phyloP scores from a whole-genome alignment of 92 coral and sea anemone genomes.

The Hydrozoanthus gracilis region DNA sequence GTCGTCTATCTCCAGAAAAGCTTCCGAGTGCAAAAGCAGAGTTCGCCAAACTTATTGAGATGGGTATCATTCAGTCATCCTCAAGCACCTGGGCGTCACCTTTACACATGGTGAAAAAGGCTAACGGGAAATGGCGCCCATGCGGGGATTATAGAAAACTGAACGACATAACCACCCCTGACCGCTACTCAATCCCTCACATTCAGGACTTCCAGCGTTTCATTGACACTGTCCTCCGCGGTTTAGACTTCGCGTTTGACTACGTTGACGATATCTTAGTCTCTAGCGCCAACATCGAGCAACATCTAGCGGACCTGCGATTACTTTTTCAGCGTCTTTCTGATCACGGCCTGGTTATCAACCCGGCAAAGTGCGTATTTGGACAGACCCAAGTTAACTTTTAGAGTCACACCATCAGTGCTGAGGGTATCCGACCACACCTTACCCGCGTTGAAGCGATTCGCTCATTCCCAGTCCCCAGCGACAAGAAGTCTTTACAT shows the following conservation, averaged over 20 bases:
- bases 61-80: slow-evolving; percentile 50
- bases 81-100: slow-evolving; percentile 71
- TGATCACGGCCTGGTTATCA: no score
- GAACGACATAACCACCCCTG: slow-evolving; percentile 54
- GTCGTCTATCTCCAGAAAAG: slow-evolving; percentile 55
- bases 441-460: no score
- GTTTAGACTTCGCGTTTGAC: slow-evolving; percentile 44
- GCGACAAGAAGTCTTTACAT: neutral
- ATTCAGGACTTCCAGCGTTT: slow-evolving; percentile 43
- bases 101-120: slow-evolving; percentile 53
- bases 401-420: neutral
- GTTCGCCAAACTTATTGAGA: slow-evolving; percentile 48
- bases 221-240: slow-evolving; percentile 37
- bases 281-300: slow-evolving; percentile 10
- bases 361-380: neutral
- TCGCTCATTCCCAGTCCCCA: no score
- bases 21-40: no score
- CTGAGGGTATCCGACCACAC: slow-evolving; percentile 14
- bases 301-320: slow-evolving; percentile 52
- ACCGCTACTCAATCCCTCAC: slow-evolving; percentile 63
- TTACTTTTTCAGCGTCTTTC: slow-evolving; percentile 52
- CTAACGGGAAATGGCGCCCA: slow-evolving; percentile 59
- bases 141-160: slow-evolving; percentile 64
- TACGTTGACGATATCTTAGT: no score
- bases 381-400: neutral